These are phyloP conservation scores for Myzus persicae DNA, from an alignment of 1,140 invertebrate species.

Conservation along the genomic window DNA sequence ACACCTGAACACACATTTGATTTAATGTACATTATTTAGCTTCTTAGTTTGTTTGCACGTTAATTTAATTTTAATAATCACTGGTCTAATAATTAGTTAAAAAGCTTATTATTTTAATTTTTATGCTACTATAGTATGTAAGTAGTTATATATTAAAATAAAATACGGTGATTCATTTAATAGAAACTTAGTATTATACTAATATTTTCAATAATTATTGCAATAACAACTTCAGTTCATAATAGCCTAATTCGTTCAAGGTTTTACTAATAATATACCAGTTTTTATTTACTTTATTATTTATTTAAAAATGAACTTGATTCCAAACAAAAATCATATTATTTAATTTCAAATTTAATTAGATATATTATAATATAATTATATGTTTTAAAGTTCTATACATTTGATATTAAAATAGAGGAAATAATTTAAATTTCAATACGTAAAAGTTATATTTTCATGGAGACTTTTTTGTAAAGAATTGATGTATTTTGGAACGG, in stretches of 20 bases:
- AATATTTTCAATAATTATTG: background rate
- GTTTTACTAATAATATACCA: background rate
- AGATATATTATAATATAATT: background rate
- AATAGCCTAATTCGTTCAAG: background rate
- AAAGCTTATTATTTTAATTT: background rate
- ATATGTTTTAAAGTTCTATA: background rate
- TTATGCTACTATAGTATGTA: background rate
- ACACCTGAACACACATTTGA: background rate
- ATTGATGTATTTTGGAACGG: background rate
- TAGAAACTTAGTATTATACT: background rate
- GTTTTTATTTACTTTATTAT: background rate
- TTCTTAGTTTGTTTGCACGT: background rate
- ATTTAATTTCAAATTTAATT: background rate
- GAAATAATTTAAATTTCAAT: background rate
- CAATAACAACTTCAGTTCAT: background rate
- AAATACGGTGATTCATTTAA: background rate
- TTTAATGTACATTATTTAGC: background rate
- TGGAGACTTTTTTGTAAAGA: background rate
- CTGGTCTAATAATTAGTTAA: background rate
- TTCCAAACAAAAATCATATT: background rate
- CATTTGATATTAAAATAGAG: background rate
- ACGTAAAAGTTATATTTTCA: background rate
- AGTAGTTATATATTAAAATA: background rate
- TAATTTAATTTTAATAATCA: background rate
- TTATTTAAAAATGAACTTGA: background rate